These are phyloP conservation scores for Rhinolophus ferrumequinum DNA, from an alignment of 2,113 vertebrate species.

Conservation along the genomic window DNA sequence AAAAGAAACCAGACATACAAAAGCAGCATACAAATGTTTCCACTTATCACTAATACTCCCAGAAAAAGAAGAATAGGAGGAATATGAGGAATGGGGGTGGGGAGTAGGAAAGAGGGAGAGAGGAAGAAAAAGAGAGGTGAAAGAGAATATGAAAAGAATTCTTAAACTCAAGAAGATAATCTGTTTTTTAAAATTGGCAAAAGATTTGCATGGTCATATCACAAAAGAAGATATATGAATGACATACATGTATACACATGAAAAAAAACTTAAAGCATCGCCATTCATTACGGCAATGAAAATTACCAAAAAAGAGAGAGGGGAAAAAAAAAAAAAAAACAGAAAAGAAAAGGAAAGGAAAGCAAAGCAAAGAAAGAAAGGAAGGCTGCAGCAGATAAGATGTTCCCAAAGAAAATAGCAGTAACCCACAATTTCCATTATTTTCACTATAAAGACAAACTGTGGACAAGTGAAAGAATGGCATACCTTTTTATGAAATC, in stretches of 20 bases:
- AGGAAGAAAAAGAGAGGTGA: accelerated
- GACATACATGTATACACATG: not conserved
- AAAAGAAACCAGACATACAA: not conserved
- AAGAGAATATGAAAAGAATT: not conserved
- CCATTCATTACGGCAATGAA: not conserved
- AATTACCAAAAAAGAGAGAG: not conserved
- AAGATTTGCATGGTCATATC: not conserved
- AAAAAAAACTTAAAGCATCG: not conserved
- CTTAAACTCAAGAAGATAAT: not conserved
- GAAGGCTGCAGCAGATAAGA: not conserved
- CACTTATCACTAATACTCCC: not conserved
- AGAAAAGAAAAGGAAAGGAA: not conserved
- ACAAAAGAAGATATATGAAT: not conserved
- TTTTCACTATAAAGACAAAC: not conserved
- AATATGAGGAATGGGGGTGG: too few relatives aligned
- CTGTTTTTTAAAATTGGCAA: not conserved
- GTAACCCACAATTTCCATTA: not conserved
- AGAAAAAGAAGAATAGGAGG: not conserved
- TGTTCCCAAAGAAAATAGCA: constrained; percentile 26
- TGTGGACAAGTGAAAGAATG: not conserved
- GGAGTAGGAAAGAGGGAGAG: too few relatives aligned
- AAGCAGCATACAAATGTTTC: not conserved
- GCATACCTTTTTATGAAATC: not conserved
- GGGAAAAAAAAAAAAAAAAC: not conserved
- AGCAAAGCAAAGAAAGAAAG: not conserved